Percentiles rank a stretch among this genome's conserved stretches.
Conservation (phyloP, 2,113 vertebrate genomes). For the Micromys minutus region DNA sequence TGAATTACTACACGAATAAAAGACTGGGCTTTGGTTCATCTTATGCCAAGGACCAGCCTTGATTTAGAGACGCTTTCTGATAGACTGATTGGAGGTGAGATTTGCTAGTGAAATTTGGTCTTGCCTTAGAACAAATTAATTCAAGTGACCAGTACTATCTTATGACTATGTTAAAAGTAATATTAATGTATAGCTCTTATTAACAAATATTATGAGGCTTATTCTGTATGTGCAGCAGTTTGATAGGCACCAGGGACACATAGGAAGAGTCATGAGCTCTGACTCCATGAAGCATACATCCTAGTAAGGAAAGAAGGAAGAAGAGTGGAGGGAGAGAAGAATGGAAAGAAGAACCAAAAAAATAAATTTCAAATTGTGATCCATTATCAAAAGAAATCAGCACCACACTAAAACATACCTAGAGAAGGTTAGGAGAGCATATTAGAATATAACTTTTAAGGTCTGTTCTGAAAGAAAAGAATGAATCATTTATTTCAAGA, state of each 20-base stretch:
- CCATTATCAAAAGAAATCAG: neutral
- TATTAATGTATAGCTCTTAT: neutral
- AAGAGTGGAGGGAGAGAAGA: no score
- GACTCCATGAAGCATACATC: neutral
- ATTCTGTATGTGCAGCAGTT: neutral
- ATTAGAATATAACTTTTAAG: neutral
- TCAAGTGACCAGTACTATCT: neutral
- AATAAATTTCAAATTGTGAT: neutral
- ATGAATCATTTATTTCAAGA: conserved; percentile 9
- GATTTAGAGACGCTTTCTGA: no score
- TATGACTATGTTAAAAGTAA: neutral
- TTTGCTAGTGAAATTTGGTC: neutral
- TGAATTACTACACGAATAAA: no score
- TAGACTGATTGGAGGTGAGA: neutral
- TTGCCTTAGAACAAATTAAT: neutral
- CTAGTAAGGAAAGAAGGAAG: neutral
- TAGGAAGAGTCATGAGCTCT: neutral
- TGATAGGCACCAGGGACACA: neutral
- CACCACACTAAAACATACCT: neutral
- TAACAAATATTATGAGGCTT: neutral
- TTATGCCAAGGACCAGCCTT: no score
- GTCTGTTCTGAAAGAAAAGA: conserved; percentile 25
- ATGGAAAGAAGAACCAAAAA: neutral
- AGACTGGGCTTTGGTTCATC: no score
- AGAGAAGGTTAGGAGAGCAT: neutral